Base-by-base conservation (phyloP, 1,140 invertebrate species). In the Epicauta chinensis region DNA sequence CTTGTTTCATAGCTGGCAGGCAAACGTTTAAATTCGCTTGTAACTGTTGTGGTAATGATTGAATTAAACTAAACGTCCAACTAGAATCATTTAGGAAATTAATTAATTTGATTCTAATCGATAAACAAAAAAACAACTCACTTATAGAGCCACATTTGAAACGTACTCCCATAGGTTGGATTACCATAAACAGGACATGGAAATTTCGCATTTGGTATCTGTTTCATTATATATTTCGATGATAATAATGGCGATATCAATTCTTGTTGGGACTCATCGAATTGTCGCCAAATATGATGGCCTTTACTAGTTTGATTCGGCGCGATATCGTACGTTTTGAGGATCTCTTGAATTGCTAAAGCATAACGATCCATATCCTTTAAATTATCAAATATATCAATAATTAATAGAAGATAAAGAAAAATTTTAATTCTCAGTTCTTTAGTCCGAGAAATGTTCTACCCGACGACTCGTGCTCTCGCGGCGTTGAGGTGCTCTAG, bases 341-440 rank as follows among this genome's bases (percentile, higher is more conserved):
- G 65, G 55, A 86, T 84, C 66, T 87, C 85, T 70, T 89, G 80
- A 56, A 90, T 89, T 10, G 86, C 87, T 45, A 87, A 64, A 6
- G 83, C 82, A 65, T 84, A 84, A 56, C 79, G 76, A 63, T 84
- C 81, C 74, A 83, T 82, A 55, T 79, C 81, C 71, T 49, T 39
- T 35, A 3, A 15, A 2, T 10, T n/a, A n/a, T n/a, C n/a, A n/a
- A n/a, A n/a, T n/a, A n/a, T n/a, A n/a, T n/a, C n/a, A n/a, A n/a
- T n/a, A n/a, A n/a, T n/a, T n/a, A n/a, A n/a, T n/a, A n/a, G n/a
- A n/a, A n/a, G n/a, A n/a, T n/a, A n/a, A n/a, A n/a, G n/a, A n/a
- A n/a, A n/a, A n/a, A n/a, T n/a, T n/a, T n/a, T n/a, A n/a, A n/a
- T n/a, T n/a, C n/a, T n/a, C n/a, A n/a, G n/a, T n/a, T n/a, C n/a